A percentile compares a stretch with the other conserved stretches of the same genome.
These are phyloP conservation scores for Uria aalge DNA, from an alignment of 2,113 vertebrate species.

Conservation along the genomic window DNA sequence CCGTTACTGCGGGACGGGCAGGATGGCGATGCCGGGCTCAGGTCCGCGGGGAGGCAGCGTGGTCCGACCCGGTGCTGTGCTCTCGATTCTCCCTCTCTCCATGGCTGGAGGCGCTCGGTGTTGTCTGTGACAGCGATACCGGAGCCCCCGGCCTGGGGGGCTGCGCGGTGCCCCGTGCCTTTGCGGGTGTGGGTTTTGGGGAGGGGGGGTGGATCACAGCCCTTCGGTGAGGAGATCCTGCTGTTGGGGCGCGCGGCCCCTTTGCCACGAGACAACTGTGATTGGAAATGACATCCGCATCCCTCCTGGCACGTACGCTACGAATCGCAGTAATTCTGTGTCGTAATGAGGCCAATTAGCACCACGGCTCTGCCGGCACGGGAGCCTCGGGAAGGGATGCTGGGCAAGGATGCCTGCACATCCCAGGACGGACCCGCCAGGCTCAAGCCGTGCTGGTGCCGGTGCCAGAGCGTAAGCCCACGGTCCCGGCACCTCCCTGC, in stretches of 20 bases:
- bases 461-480: neutral
- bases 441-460: accelerated
- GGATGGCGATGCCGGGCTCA: neutral
- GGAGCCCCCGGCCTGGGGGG: neutral
- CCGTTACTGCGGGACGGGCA: neutral
- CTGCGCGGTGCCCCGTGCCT: accelerated
- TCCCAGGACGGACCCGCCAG: accelerated
- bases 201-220: neutral
- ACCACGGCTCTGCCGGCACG: neutral
- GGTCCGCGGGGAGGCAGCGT: accelerated
- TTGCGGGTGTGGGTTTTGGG: accelerated
- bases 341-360: neutral
- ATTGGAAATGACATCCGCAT: neutral
- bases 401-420: neutral
- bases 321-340: neutral
- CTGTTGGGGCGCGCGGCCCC: neutral
- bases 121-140: neutral
- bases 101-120: accelerated
- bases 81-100: neutral
- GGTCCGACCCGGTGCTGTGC: neutral
- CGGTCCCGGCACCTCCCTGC: neutral
- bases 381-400: neutral
- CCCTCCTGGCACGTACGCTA: neutral
- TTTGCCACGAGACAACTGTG: neutral
- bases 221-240: neutral